These are phyloP conservation scores for Callyntrura guangdongensis DNA, from an alignment of 2,888 invertebrate genomes.

Conservation along the genomic window DNA sequence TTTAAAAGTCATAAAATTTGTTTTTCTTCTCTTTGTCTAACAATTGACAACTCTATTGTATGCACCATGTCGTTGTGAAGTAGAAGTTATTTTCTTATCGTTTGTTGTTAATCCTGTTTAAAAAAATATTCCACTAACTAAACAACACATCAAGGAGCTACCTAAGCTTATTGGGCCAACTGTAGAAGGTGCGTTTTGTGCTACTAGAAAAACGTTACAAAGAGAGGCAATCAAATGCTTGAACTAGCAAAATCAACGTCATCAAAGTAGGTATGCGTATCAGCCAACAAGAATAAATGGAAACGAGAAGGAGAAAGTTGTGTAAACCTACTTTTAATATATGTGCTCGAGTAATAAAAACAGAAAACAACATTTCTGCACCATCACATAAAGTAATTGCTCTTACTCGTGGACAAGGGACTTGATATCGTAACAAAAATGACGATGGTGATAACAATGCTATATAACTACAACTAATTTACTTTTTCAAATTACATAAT, in stretches of 20 bases:
- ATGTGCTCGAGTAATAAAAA: background rate
- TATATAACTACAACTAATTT: background rate
- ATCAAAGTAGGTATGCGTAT: background rate
- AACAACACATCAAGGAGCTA: background rate
- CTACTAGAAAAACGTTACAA: background rate
- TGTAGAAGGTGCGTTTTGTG: background rate
- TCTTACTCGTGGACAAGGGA: background rate
- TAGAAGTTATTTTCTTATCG: background rate
- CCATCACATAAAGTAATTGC: slow-evolving; percentile 1
- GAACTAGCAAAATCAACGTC: background rate
- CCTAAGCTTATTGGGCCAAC: background rate
- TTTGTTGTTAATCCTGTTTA: background rate
- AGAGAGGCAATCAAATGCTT: background rate
- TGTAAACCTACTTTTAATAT: background rate
- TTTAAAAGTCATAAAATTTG: slow-evolving; percentile 50
- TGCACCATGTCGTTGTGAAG: background rate
- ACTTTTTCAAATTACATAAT: background rate
- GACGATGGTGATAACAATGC: background rate
- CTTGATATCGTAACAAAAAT: background rate
- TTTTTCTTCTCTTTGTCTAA: slow-evolving; percentile 26
- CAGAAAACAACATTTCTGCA: background rate
- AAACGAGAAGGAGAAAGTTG: background rate
- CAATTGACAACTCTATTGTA: background rate
- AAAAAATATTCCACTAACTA: slow-evolving; percentile 17
- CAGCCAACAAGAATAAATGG: background rate